Evolutionary conservation across 2,888 invertebrate genomes (phyloP), one percentile per base, ranked within the genome.

Genomic region (Candidula unifasciata): DNA sequence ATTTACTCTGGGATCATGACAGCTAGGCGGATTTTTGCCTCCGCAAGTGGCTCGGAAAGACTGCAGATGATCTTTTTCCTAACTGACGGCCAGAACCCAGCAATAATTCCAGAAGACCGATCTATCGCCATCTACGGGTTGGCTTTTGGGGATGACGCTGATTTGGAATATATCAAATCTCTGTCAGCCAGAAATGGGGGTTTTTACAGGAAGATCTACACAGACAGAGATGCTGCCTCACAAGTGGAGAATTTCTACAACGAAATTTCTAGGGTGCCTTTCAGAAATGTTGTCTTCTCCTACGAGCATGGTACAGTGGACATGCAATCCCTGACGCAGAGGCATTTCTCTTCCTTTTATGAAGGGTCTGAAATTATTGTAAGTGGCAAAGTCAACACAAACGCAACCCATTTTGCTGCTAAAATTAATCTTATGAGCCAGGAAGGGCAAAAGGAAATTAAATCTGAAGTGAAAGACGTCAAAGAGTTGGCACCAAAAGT

Each of bases 121-220:
- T 94, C 94, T 0, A 90, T 91, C 33, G 89, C 91, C 8, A 95
- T 96, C 85, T 96, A 95, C 92, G 95, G 95, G 1, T 94, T 96
- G 57, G 96, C 96, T 30, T 96, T 96, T 90, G 96, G 96, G 0
- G 95, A 95, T 86, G 96, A 96, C 84, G 96, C 96, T 0, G 96
- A 96, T 92, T 95, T 95, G 88, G 94, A 94, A 30, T 96, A 96
- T 92, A 93, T 96, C 30, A 95, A 95, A 89, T 95, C 95, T 91
- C 91, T 96, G 69, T 95, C 96, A 0, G 94, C 96, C n/a, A 95
- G 95, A 82, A 96, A 96, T 93, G 94, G 94, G 68, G 96, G 96
- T 8, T 96, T 96, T 93, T 95, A 96, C 89, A 94, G 96, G 6
- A 96, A 96, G 92, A 96, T 96, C 37, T 96, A 96, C 93, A 96